These are phyloP conservation scores for Apeira syringaria DNA, from an alignment of 2,888 invertebrate genomes.

Conservation along the genomic window DNA sequence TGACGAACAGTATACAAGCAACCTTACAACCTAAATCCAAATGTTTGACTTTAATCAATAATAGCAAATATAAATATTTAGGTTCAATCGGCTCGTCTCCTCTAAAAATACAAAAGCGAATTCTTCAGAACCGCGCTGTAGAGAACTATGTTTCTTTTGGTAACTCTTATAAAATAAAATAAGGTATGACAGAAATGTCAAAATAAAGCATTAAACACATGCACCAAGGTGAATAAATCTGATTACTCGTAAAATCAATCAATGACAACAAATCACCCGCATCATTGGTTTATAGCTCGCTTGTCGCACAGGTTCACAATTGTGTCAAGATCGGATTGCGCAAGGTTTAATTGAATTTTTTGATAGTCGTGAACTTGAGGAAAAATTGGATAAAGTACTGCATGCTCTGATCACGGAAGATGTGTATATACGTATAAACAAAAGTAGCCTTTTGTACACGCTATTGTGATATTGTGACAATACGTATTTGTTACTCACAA, in stretches of 20 bases:
- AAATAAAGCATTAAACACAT: no score
- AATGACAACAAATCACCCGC: constrained; percentile 60
- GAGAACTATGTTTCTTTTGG: no score
- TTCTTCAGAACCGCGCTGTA: no score
- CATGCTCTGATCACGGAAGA: constrained; percentile 14
- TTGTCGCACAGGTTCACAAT: constrained; percentile 65
- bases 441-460: background rate
- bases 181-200: no score
- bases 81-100: no score
- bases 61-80: no score
- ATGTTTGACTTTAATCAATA: no score
- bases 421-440: constrained; percentile 10
- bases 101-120: no score
- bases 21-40: no score
- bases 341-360: constrained; percentile 53
- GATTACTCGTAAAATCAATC: constrained; percentile 17
- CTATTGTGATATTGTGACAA: background rate
- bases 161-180: no score
- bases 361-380: constrained; percentile 15
- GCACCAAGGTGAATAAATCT: no score
- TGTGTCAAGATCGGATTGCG: constrained; percentile 67
- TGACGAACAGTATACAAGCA: no score
- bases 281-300: constrained; percentile 57
- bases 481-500: background rate
- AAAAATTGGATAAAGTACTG: background rate